Evolutionary conservation across 2,888 invertebrate species (phyloP).

Genomic region (Arge pagana): DNA sequence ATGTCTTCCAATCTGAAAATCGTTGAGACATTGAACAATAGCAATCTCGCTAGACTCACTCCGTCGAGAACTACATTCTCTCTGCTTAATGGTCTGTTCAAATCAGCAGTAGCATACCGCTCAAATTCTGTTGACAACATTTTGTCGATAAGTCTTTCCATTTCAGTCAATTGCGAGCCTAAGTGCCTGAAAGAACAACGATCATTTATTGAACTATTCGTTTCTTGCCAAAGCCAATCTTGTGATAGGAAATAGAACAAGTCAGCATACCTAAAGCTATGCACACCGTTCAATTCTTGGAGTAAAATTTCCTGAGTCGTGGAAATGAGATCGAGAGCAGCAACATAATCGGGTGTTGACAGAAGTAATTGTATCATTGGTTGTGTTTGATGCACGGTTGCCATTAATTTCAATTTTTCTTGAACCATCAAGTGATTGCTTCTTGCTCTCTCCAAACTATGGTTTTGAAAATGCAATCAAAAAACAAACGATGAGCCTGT

Average conservation of each 20-base stretch:
- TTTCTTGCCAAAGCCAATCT: neutral
- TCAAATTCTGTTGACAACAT: constrained; percentile 96
- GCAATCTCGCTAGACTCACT: constrained; percentile 55
- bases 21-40: too few relatives aligned
- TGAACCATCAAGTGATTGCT: constrained; percentile 69
- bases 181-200: constrained; percentile 72
- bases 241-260: neutral
- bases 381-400: constrained; percentile 96
- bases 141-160: constrained; percentile 93
- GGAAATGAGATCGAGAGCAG: constrained; percentile 93
- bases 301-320: constrained; percentile 94
- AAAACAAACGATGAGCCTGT: neutral
- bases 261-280: constrained; percentile 75
- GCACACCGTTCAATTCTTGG: constrained; percentile 88
- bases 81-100: constrained; percentile 78
- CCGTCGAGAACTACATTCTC: constrained; percentile 69
- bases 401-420: constrained; percentile 85
- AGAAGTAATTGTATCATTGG: constrained; percentile 93
- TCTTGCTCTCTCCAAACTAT: constrained; percentile 68
- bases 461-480: neutral
- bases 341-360: constrained; percentile 95
- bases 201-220: neutral
- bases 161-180: constrained; percentile 92
- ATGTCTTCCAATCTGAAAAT: too few relatives aligned
- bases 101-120: constrained; percentile 86